phyloP scores from a whole-genome alignment of 1,140 invertebrate genomes.

The Daktulosphaira vitifoliae region DNA sequence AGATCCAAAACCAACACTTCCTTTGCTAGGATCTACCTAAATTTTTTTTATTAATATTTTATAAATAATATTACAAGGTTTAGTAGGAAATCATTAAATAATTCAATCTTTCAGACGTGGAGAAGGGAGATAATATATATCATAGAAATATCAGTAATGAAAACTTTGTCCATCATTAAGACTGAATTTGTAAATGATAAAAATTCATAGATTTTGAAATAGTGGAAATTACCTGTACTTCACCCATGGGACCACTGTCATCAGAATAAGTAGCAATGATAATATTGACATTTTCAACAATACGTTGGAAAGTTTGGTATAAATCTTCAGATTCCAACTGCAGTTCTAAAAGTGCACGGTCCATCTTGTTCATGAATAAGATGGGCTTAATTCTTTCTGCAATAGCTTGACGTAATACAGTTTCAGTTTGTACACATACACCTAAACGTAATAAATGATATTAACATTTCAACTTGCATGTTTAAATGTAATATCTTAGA shows the following conservation, averaged over 20 bases:
- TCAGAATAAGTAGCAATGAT: constrained; percentile 99
- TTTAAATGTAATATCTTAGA: neutral
- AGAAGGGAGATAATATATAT: constrained; percentile 9
- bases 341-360: constrained; percentile 89
- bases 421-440: constrained; percentile 99
- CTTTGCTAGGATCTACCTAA: constrained; percentile 87
- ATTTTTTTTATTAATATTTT: constrained; percentile 4
- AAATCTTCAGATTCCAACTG: constrained; percentile 93
- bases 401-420: constrained; percentile 96
- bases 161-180: constrained; percentile 8
- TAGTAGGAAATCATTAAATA: too few species aligned
- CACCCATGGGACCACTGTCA: constrained; percentile 96
- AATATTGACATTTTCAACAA: constrained; percentile 99
- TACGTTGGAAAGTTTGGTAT: constrained; percentile 99
- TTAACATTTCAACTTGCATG: too few species aligned
- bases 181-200: neutral
- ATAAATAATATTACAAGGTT: neutral
- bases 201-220: neutral
- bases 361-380: constrained; percentile 99
- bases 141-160: constrained; percentile 4
- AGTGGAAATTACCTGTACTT: constrained; percentile 66
- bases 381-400: constrained; percentile 98
- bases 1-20: constrained; percentile 98
- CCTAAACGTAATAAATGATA: constrained; percentile 53
- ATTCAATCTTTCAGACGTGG: constrained; percentile 26